A percentile compares a stretch with the other conserved stretches of the same genome.
phyloP scores from a whole-genome alignment of 30 jellyfish, hydroid and myxozoan genomes.

The Cassiopea andromeda region DNA sequence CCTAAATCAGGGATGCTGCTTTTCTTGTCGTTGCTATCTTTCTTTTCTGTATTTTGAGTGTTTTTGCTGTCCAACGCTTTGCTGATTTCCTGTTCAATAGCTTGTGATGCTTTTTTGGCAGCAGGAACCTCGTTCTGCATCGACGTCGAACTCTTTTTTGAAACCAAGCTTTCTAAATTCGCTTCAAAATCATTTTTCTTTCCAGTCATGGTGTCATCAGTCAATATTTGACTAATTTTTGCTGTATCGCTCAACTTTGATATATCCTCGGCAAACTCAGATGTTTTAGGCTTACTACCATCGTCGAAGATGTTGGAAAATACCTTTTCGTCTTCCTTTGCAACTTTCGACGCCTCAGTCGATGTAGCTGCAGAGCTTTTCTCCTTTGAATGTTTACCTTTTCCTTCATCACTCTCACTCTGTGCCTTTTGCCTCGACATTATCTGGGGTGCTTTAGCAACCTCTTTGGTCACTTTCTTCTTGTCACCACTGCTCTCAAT shows the following conservation, averaged over 20 bases:
- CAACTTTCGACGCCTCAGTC: slow-evolving; percentile 25
- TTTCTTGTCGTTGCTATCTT: slow-evolving; percentile 60
- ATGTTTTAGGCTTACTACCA: slow-evolving; percentile 46
- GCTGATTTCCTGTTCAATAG: slow-evolving; percentile 46
- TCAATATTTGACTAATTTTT: slow-evolving; percentile 48
- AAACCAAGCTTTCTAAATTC: slow-evolving; percentile 14
- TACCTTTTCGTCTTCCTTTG: slow-evolving; percentile 76
- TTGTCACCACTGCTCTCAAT: not conserved
- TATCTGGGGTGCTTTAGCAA: slow-evolving; percentile 8
- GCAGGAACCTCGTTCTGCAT: slow-evolving; percentile 4
- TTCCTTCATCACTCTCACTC: not conserved
- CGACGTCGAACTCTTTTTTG: slow-evolving; percentile 15
- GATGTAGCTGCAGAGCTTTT: slow-evolving; percentile 4
- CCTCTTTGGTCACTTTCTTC: not conserved
- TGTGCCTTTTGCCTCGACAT: not conserved
- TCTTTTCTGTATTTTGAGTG: not conserved
- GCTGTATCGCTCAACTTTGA: slow-evolving; percentile 54
- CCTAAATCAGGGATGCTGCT: slow-evolving; percentile 82
- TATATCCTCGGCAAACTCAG: slow-evolving; percentile 86
- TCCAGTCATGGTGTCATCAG: slow-evolving; percentile 79
- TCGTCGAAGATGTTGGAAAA: slow-evolving; percentile 56
- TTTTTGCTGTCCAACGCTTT: slow-evolving; percentile 29
- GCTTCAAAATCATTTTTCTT: slow-evolving; percentile 31
- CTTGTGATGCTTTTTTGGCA: slow-evolving; percentile 8
- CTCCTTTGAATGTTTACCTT: not conserved